A percentile compares a stretch with the other conserved stretches of the same genome.
phyloP scores from a whole-genome alignment of 2,113 vertebrate species.

The Hippocampus abdominalis region DNA sequence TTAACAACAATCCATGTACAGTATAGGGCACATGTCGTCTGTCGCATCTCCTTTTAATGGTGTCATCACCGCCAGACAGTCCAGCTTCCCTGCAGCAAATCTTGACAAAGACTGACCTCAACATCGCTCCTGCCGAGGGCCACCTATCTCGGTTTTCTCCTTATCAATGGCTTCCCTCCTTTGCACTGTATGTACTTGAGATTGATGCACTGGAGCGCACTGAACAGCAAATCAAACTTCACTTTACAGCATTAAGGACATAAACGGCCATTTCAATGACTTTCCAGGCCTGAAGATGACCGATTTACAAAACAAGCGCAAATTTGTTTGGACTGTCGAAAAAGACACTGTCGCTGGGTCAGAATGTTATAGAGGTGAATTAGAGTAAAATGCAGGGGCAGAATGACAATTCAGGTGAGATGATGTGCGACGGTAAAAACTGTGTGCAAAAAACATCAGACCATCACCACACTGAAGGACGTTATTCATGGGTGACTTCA shows the following conservation, averaged over 20 bases:
- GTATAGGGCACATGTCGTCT: not conserved
- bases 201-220: slow-evolving; percentile 37
- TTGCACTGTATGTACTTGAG: slow-evolving; percentile 18
- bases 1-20: not conserved
- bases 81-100: slow-evolving; percentile 11
- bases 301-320: slow-evolving; percentile 30
- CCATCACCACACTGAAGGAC: slow-evolving; percentile 7
- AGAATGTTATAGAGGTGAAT: slow-evolving; percentile 39
- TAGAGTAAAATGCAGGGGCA: not conserved
- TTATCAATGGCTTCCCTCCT: not conserved
- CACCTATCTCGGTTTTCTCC: not conserved
- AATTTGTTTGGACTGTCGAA: slow-evolving; percentile 25
- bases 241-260: slow-evolving; percentile 44
- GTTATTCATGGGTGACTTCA: slow-evolving; percentile 10
- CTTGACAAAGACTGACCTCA: not conserved
- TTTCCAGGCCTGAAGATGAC: slow-evolving; percentile 22
- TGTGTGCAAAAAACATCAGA: slow-evolving; percentile 2
- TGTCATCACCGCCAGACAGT: slow-evolving; percentile 13
- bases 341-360: slow-evolving; percentile 14
- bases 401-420: slow-evolving; percentile 4
- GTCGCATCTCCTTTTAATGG: not conserved
- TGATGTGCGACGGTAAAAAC: slow-evolving; percentile 6
- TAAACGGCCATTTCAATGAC: slow-evolving; percentile 40
- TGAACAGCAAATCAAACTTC: slow-evolving; percentile 42
- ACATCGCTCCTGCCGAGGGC: slow-evolving; percentile 4